Base-by-base conservation (phyloP, 2,888 invertebrate species). In the Tridacna crocea region DNA sequence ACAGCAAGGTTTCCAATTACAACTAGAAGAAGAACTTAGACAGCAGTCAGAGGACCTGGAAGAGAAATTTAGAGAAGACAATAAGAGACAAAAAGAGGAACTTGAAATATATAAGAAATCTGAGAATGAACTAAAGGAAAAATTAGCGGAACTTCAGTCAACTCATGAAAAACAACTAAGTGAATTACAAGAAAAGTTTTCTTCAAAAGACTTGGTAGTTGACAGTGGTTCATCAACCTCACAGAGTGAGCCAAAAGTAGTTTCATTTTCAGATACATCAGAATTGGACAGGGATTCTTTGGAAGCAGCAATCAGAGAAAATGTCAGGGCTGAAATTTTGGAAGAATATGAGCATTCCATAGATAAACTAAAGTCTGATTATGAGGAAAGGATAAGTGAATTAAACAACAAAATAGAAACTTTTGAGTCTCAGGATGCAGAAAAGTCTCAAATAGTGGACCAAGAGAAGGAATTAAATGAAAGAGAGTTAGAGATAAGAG, bases 1-100 rank as follows among this genome's bases (percentile, higher is more conserved):
- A 22, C 91, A 92, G 84, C 88, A 91, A 26, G 90, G 91, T 79
- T 90, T 90, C 76, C 85, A 88, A 72, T 88, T 91, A 60, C 91
- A 91, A 77, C 78, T 92, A 65, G 90, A 91, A 26, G 87, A 91
- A 58, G 92, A 92, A 79, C 79, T 92, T 48, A 89, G 90, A 76
- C 86, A 90, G 47, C 89, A 90, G 36, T 89, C 90, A 22, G 90
- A 91, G 58, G 91, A 90, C 65, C 72, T 91, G 22, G 63, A 84
- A 8, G 77, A 75, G 27, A 88, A 88, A 79, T 78, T 82, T 51
- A 78, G 77, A 51, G 87, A 87, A n/a, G 85, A 89, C 75, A 47
- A 84, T 3, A 77, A 79, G 19, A 84, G 77, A 73, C 74, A 80
- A 60, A 55, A 24, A 26, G 60, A 77, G 22, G 82, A 82, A 60